phyloP scores from a whole-genome alignment of 2,797 vertebrate genomes.

The Crypturellus tataupa region DNA sequence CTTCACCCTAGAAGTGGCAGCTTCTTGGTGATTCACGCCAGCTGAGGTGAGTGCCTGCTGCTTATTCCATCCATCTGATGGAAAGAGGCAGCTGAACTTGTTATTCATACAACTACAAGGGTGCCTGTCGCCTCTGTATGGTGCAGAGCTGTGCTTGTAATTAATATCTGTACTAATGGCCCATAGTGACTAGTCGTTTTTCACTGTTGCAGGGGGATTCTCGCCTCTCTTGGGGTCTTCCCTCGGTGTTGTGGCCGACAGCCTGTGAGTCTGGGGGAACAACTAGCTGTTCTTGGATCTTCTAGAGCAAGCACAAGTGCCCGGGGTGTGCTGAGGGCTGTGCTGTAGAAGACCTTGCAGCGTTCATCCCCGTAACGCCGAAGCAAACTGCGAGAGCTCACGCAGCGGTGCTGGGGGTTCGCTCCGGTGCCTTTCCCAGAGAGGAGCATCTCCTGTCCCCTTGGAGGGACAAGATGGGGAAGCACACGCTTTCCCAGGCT shows the following conservation, averaged over 20 bases:
- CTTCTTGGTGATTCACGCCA: slow-evolving; percentile 43
- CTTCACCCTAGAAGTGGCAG: slow-evolving; percentile 12
- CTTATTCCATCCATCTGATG: slow-evolving; percentile 26
- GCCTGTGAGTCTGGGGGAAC: not conserved
- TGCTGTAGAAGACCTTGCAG: not conserved
- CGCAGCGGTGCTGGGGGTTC: not conserved
- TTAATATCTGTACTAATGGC: slow-evolving; percentile 32
- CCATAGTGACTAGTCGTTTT: slow-evolving; percentile 2
- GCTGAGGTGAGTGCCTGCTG: not conserved
- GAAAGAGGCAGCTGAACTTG: slow-evolving; percentile 33
- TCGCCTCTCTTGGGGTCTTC: not conserved
- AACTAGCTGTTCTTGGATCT: not conserved
- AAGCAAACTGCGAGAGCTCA: not conserved
- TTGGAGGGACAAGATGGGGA: not conserved
- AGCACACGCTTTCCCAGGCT: not conserved
- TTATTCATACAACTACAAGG: slow-evolving; percentile 2
- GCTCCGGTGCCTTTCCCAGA: not conserved
- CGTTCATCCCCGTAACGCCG: not conserved
- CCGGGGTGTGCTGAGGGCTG: not conserved
- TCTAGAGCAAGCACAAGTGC: not conserved
- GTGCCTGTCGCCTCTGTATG: not conserved
- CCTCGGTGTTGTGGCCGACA: not conserved
- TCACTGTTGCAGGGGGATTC: not conserved
- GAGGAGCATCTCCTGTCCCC: not conserved
- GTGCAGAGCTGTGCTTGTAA: slow-evolving; percentile 37